Evolutionary conservation across 2,797 vertebrate species (phyloP).

Genomic region (Hybognathus amarus): DNA sequence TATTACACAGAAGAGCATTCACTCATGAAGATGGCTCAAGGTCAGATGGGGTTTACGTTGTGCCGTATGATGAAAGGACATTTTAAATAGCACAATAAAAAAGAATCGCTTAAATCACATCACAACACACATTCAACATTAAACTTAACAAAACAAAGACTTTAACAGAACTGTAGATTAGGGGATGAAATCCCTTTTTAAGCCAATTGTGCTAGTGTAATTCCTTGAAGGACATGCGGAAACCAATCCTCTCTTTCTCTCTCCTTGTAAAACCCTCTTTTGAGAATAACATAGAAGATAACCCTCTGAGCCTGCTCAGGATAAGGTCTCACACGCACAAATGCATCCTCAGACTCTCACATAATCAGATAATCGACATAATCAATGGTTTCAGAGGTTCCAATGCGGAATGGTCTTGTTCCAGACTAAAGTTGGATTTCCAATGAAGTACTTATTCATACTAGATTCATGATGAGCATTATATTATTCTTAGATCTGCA

Average conservation of each 20-base stretch:
- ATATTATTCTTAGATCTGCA: constrained; percentile 1
- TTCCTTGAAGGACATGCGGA: constrained; percentile 47
- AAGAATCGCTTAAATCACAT: constrained; percentile 42
- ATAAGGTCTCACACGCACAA: constrained; percentile 7
- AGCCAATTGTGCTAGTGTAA: constrained; percentile 55
- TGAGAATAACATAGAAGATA: constrained; percentile 48
- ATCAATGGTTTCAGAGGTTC: constrained; percentile 45
- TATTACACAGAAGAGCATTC: constrained; percentile 41
- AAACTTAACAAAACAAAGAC: constrained; percentile 47
- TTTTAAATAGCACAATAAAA: constrained; percentile 46
- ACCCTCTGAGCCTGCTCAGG: constrained; percentile 37
- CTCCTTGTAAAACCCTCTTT: constrained; percentile 45
- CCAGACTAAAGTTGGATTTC: constrained; percentile 51
- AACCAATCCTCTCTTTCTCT: constrained; percentile 48
- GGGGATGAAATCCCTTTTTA: constrained; percentile 61
- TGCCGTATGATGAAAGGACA: constrained; percentile 43
- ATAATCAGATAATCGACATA: constrained; percentile 34
- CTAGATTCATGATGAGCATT: background rate
- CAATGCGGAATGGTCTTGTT: constrained; percentile 24
- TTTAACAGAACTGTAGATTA: constrained; percentile 56
- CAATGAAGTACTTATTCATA: background rate
- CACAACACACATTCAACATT: constrained; percentile 45
- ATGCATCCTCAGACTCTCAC: constrained; percentile 19
- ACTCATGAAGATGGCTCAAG: constrained; percentile 42
- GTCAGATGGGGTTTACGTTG: constrained; percentile 28